These are phyloP conservation scores for Phymanthus crucifer DNA, from an alignment of 92 coral and sea anemone species.

Conservation along the genomic window DNA sequence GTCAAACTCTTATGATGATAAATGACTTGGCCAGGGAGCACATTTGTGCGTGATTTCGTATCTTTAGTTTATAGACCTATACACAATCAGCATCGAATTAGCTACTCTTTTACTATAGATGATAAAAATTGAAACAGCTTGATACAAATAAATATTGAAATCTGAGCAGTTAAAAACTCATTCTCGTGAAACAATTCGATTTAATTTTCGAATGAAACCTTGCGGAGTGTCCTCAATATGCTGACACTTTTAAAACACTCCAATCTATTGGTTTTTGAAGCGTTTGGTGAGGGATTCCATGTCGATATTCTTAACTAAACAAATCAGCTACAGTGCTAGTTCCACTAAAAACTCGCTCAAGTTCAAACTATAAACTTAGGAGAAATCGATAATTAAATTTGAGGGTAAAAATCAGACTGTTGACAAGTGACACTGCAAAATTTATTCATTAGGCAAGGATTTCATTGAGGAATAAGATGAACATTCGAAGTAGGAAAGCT, in stretches of 20 bases:
- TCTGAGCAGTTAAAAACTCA: too few species aligned
- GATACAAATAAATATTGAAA: too few species aligned
- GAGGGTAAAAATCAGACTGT: conserved; percentile 64
- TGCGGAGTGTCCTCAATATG: neutral
- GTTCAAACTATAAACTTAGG: conserved; percentile 45
- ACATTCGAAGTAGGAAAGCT: neutral
- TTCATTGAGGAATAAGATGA: too few species aligned
- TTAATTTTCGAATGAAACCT: neutral
- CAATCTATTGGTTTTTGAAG: neutral
- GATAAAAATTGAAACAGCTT: too few species aligned
- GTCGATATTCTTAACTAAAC: neutral
- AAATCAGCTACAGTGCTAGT: neutral
- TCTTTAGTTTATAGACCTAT: too few species aligned
- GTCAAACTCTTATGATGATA: too few species aligned
- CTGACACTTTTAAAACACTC: neutral
- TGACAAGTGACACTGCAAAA: conserved; percentile 51
- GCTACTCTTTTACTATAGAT: too few species aligned
- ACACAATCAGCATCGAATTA: too few species aligned
- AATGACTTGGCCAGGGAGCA: too few species aligned
- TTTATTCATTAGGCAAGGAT: neutral
- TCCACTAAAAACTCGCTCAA: neutral
- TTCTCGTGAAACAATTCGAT: neutral
- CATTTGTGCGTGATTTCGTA: too few species aligned
- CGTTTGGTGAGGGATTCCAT: neutral
- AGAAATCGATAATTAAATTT: conserved; percentile 70